phyloP scores from a whole-genome alignment of 2,797 vertebrate genomes.

The Lemur catta region DNA sequence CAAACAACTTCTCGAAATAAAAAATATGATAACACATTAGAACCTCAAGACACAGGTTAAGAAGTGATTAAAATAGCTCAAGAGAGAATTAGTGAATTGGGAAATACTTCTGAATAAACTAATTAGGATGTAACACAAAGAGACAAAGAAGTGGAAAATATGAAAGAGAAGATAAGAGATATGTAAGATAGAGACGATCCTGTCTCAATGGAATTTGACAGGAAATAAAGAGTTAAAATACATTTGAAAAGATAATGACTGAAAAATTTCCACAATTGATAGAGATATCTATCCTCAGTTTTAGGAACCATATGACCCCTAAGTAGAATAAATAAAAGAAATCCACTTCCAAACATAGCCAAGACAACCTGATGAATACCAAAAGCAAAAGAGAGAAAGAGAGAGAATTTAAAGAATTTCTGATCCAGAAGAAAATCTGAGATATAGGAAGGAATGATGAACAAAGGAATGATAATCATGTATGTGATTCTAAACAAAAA shows the following conservation, averaged over 20 bases:
- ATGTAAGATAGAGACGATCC: not conserved
- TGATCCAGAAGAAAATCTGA: not conserved
- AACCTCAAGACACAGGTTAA: not conserved
- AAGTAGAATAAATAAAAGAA: not conserved
- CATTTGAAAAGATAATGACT: not conserved
- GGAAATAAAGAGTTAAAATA: not conserved
- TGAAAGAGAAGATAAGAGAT: not conserved
- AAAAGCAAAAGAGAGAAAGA: not conserved
- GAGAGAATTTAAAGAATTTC: not conserved
- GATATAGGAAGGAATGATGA: not conserved
- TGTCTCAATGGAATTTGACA: not conserved
- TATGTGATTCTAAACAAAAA: not conserved
- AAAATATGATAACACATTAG: slow-evolving; percentile 6
- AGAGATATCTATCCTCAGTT: not conserved
- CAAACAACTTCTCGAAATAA: slow-evolving; percentile 1
- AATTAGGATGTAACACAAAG: not conserved
- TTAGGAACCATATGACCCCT: not conserved
- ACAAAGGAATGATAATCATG: not conserved
- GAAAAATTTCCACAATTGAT: not conserved
- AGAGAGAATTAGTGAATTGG: not conserved
- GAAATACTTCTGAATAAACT: not conserved
- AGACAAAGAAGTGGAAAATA: not conserved
- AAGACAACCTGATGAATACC: not conserved
- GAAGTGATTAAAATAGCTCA: not conserved
- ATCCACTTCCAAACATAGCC: not conserved